Percentiles rank a stretch among this genome's conserved stretches.
Evolutionary conservation across 1,140 invertebrate species (phyloP).

Genomic region (Anagrus nilaparvatae): DNA sequence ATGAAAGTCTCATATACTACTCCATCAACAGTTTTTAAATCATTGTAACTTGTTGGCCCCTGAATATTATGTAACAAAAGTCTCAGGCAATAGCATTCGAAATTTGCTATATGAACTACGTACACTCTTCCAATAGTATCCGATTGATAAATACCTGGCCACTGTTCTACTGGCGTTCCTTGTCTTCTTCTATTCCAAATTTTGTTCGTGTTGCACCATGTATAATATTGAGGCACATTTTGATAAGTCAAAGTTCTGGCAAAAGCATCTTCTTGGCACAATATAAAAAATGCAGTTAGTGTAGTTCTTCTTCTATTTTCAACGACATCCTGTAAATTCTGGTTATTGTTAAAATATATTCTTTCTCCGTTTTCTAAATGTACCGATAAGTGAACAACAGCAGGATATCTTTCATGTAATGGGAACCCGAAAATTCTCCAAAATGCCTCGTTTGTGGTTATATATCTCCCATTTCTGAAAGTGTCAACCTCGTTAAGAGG

Average conservation of each 20-base stretch:
- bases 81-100: slow-evolving; percentile 34
- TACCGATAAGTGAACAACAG: not conserved
- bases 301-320: not conserved
- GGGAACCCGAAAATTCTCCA: slow-evolving; percentile 29
- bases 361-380: not conserved
- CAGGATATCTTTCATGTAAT: slow-evolving; percentile 2
- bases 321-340: not conserved
- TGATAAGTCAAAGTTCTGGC: too few relatives aligned
- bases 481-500: slow-evolving; percentile 30
- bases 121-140: slow-evolving; percentile 26
- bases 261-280: not conserved
- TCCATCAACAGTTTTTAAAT: not conserved
- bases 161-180: not conserved
- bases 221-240: not conserved
- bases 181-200: not conserved
- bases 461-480: slow-evolving; percentile 29
- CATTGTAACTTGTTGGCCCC: slow-evolving; percentile 1
- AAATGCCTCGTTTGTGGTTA: slow-evolving; percentile 31
- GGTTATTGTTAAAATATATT: not conserved
- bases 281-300: not conserved
- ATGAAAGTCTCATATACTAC: not conserved
- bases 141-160: not conserved
- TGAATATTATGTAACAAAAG: slow-evolving; percentile 36
- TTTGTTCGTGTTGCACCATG: not conserved
- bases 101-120: slow-evolving; percentile 30